Evolutionary conservation across 2,888 invertebrate species (phyloP), one percentile per base, ranked within the genome.

Genomic region (Leptinotarsa rubiginosa): DNA sequence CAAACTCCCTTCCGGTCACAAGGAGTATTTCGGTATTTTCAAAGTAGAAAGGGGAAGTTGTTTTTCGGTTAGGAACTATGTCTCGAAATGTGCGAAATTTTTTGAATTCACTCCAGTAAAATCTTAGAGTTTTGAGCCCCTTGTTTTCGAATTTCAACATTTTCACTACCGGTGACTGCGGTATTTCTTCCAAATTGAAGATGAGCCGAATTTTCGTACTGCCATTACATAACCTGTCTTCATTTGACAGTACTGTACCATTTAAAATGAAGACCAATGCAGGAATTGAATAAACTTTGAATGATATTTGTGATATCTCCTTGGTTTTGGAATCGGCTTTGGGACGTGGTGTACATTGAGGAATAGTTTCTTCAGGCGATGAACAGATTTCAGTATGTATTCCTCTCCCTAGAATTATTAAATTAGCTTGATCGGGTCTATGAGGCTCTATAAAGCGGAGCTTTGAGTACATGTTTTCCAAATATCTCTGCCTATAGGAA

Each of bases 21-120:
- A 92, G 75, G 0, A 90, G 83, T 20, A 89, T 87, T 82, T 90
- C 90, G 77, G 90, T 91, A 84, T 91, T 91, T 73, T 91, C 89
- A 75, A 92, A 92, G 82, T 88, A 91, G 81, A 91, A 92, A 0
- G 75, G 69, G 10, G 74, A 56, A 16, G 69, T 47, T 56, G 78
- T 73, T 15, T 74, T 47, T 16, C 56, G 65, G 13, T 47, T 47
- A 16, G 71, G 67, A 47, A 68, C 64, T 67, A 77, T 75, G 59
- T 83, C 80, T 5, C 77, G 68, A 76, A 83, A 83, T 20, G 80
- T 72, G 41, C 70, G 73, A 87, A 87, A 82, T 88, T 89, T 59
- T 85, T 87, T 70, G 82, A 84, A 49, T 77, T 79, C 62, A 3
- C 74, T 69, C 78, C 82, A 85, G 22, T 78, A 75, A 59, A 83